Conservation (phyloP, 2,888 invertebrate genomes). For the Cryptocephalus moraei region DNA sequence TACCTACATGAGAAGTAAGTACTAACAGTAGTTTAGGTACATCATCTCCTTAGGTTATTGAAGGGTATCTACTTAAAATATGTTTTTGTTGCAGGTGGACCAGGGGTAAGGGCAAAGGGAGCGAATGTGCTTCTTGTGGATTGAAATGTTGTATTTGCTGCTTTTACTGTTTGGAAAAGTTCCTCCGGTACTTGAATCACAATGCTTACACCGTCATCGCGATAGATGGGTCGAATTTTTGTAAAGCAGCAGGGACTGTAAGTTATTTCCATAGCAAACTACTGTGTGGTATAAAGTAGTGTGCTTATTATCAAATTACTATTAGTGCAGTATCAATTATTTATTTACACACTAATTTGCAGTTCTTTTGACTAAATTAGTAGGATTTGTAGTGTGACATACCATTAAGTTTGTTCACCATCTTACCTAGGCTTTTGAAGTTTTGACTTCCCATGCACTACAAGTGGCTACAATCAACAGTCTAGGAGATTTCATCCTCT, state of each 20-base stretch:
- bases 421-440: constrained; percentile 65
- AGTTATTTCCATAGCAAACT: constrained; percentile 27
- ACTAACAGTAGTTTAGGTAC: not conserved
- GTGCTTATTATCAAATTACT: too few relatives aligned
- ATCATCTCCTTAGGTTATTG: not conserved
- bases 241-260: constrained; percentile 81
- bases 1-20: constrained; percentile 71
- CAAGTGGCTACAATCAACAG: constrained; percentile 89
- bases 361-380: too few relatives aligned
- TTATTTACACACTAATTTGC: too few relatives aligned
- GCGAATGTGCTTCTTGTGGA: constrained; percentile 64
- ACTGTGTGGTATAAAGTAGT: too few relatives aligned
- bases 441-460: constrained; percentile 70
- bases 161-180: constrained; percentile 83
- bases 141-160: constrained; percentile 81
- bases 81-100: constrained; percentile 48
- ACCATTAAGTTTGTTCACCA: too few relatives aligned
- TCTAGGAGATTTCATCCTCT: constrained; percentile 85
- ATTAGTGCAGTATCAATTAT: too few relatives aligned
- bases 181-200: constrained; percentile 84
- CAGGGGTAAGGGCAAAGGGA: constrained; percentile 57
- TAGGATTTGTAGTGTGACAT: too few relatives aligned
- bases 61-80: constrained; percentile 1
- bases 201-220: constrained; percentile 93
- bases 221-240: constrained; percentile 84